Base-by-base conservation (phyloP, 2,888 invertebrate genomes). In the Drosophila phalerata region DNA sequence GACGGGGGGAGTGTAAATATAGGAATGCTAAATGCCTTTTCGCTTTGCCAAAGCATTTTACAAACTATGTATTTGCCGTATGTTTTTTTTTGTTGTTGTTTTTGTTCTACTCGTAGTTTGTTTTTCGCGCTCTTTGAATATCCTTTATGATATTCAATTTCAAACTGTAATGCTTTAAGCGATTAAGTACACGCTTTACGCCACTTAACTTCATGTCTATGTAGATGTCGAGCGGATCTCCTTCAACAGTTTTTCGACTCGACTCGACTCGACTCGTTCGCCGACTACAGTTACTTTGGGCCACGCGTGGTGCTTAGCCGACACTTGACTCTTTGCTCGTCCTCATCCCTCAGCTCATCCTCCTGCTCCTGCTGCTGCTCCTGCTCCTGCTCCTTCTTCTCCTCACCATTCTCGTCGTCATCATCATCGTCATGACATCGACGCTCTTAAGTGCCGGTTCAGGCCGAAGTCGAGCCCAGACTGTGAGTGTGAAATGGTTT, bases 91-190 rank as follows among this genome's bases (percentile, higher is more conserved):
- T 32, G 17, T 32, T 51, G 52, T 25, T 60, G 32, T n/a, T 13
- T 17, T 61, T 64, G 45, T 69, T 42, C 30, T 40, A n/a, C 13
- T 56, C 22, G n/a, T 37, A 69, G 63, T 71, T 65, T 58, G 45
- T 55, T 72, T 77, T 62, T 68, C 51, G 49, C 76, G 66, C 68
- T 69, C 63, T 79, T 77, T 74, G 88, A 77, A 87, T 84, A 86
- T 87, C 87, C 76, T 85, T 88, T 83, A 88, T 79, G 80, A 88
- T 80, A 88, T 85, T 87, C 85, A 84, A 90, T 90, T 85, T 90
- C 78, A 90, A 87, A 81, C 89, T 89, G 82, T 81, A 90, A 90
- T 88, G 81, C 88, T 88, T 90, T 82, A 90, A 90, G 89, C 91
- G 90, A 85, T 89, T 90, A 89, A 85, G 81, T 74, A 85, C 74